Percentiles rank a stretch among this genome's conserved stretches.
These are phyloP conservation scores for Hydractinia symbiolongicarpus DNA, from an alignment of 30 jellyfish, hydroid and myxozoan genomes.

Conservation along the genomic window DNA sequence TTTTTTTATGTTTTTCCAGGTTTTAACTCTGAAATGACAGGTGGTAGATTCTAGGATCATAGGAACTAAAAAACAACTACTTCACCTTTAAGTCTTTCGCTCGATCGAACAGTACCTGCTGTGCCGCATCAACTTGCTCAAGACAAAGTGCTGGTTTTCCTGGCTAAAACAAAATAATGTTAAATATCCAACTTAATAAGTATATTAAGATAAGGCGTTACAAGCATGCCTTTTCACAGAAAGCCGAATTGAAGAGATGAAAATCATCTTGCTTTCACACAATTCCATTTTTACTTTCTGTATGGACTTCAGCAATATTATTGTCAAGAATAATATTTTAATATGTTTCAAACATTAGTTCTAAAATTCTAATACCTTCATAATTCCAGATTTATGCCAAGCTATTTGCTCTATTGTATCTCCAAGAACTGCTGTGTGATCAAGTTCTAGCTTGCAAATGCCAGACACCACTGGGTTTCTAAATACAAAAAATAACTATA, in stretches of 20 bases:
- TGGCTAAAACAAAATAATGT: background rate
- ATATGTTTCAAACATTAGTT: no score
- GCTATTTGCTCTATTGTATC: constrained; percentile 73
- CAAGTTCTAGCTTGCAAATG: constrained; percentile 73
- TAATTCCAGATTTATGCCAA: constrained; percentile 92
- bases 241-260: no score
- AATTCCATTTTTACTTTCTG: no score
- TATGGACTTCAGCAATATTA: no score
- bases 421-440: constrained; percentile 74
- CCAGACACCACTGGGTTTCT: constrained; percentile 85
- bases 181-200: no score
- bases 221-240: no score
- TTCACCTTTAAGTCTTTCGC: constrained; percentile 60
- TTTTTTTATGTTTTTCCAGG: no score
- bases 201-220: no score
- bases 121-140: constrained; percentile 69
- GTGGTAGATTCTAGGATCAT: background rate
- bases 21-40: background rate
- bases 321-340: no score
- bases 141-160: constrained; percentile 68
- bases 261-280: no score
- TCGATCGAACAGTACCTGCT: constrained; percentile 44
- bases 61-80: background rate
- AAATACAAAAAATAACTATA: background rate
- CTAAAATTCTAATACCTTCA: constrained; percentile 48